Percentiles rank a stretch among this genome's conserved stretches.
Conservation (phyloP, 2,113 vertebrate genomes). For the Ranitomeya imitator region DNA sequence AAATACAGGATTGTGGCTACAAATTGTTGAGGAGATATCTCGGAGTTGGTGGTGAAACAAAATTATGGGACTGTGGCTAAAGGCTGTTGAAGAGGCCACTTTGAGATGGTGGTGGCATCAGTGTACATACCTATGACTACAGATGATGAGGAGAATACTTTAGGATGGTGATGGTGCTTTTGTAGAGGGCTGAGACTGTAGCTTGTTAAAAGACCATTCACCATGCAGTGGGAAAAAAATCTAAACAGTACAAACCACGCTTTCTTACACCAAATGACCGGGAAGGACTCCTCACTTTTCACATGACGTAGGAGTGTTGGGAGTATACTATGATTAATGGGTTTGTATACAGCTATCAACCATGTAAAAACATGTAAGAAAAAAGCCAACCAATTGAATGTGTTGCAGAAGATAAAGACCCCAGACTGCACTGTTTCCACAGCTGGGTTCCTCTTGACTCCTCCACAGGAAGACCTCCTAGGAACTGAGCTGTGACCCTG, state of each 20-base stretch:
- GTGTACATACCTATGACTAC: background rate
- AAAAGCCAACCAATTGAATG: constrained; percentile 17
- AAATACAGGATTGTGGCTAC: too few relatives aligned
- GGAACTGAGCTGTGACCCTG: background rate
- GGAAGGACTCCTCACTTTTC: background rate
- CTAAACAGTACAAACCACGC: background rate
- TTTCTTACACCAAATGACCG: background rate
- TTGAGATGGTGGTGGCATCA: background rate
- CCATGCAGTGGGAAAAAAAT: background rate
- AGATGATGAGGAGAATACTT: background rate
- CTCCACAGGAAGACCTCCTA: background rate
- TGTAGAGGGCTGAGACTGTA: background rate
- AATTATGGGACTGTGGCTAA: too few relatives aligned
- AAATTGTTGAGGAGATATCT: too few relatives aligned
- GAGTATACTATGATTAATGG: background rate
- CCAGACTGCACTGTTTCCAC: background rate
- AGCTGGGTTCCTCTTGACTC: constrained; percentile 12
- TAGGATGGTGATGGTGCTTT: background rate
- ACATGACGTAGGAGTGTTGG: background rate
- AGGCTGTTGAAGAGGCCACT: background rate
- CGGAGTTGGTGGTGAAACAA: too few relatives aligned
- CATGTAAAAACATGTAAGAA: constrained; percentile 6
- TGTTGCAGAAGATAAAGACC: background rate
- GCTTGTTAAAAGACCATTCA: background rate
- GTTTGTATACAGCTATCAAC: background rate